phyloP scores from a whole-genome alignment of 2,888 invertebrate genomes.

The Pseudococcus longispinus region DNA sequence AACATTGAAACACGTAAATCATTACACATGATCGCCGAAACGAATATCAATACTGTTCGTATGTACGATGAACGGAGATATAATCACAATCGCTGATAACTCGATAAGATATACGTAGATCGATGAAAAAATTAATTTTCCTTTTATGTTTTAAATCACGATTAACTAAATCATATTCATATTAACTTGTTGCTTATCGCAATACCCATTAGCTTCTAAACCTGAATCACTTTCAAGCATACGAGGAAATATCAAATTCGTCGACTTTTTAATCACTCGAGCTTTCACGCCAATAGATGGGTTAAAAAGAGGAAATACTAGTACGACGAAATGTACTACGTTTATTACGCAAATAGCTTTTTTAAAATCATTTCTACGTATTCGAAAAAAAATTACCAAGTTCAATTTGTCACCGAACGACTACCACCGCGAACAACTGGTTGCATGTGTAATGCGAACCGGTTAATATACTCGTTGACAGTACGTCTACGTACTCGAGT shows the following conservation, averaged over 20 bases:
- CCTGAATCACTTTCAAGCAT: not conserved
- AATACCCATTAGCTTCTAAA: not conserved
- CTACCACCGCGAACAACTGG: not conserved
- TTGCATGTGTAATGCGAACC: slow-evolving; percentile 22
- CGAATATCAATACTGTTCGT: not conserved
- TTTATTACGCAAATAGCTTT: not conserved
- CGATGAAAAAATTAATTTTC: not conserved
- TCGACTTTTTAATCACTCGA: not conserved
- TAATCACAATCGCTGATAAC: not conserved
- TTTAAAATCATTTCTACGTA: not conserved
- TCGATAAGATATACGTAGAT: too few species aligned
- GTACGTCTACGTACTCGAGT: not conserved
- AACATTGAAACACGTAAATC: not conserved
- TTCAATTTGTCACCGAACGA: not conserved
- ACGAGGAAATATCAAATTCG: not conserved
- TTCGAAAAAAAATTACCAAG: not conserved
- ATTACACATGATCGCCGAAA: not conserved
- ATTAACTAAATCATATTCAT: not conserved
- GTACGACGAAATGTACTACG: not conserved
- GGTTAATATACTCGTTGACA: slow-evolving; percentile 36
- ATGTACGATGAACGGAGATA: not conserved
- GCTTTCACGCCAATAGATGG: not conserved
- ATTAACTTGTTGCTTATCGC: not conserved
- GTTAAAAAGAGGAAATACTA: not conserved
- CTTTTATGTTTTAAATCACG: not conserved